Evolutionary conservation across 2,113 vertebrate species (phyloP).

Genomic region (Ptyas mucosa): DNA sequence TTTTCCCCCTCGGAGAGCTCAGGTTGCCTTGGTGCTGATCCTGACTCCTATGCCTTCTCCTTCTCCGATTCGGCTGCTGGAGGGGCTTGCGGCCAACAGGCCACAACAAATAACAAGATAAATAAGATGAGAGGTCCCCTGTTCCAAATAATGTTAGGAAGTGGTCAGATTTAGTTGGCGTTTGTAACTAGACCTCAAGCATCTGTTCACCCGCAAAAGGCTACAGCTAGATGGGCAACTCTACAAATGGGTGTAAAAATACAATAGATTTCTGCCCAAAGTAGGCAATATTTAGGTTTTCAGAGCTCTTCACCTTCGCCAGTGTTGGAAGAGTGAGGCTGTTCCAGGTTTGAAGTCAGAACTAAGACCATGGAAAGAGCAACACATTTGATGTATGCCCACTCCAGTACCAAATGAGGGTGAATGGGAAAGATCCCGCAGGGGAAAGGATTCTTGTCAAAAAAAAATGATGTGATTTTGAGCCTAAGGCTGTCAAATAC

Average conservation of each 20-base stretch:
- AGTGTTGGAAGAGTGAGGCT: background rate
- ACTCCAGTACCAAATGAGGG: background rate
- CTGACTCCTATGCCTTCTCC: no score
- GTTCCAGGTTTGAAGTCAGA: background rate
- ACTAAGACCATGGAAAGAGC: background rate
- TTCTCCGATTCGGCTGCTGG: no score
- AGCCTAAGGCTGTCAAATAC: background rate
- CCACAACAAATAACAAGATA: background rate
- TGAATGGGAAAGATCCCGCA: background rate
- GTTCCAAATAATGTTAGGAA: background rate
- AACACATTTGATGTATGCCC: background rate
- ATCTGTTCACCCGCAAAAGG: background rate
- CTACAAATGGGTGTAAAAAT: background rate
- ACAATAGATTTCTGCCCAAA: background rate
- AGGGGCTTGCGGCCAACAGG: no score
- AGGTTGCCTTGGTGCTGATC: no score
- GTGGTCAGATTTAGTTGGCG: background rate
- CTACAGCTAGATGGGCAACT: background rate
- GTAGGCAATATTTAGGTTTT: background rate
- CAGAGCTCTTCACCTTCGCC: background rate
- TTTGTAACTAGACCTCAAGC: background rate
- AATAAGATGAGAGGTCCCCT: background rate
- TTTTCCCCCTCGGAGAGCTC: no score
- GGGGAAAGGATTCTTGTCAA: background rate
- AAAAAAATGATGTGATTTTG: background rate